Base-by-base conservation (phyloP, 2,797 vertebrate genomes). In the Pseudocheirus occidentalis region DNA sequence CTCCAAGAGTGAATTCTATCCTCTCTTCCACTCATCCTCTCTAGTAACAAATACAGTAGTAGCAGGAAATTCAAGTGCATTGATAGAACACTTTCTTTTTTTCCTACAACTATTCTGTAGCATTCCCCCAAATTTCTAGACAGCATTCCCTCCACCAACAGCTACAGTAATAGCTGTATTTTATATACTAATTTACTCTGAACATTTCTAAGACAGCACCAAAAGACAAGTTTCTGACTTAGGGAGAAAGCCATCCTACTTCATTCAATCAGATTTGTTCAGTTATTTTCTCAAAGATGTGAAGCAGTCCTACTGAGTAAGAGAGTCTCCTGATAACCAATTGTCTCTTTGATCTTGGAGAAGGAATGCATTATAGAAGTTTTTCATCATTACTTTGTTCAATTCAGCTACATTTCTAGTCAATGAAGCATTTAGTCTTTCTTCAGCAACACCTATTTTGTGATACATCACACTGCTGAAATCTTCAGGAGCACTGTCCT, bases 221-320 rank as follows among this genome's bases (percentile, higher is more conserved):
- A 95, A 92, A 53, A 87, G 55, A 24, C 56, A 90, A 66, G 57
- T 31, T 90, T 66, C 91, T 81, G 92, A 94, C 93, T 95, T 50
- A 66, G 10, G 55, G 93, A 81, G 0, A 73, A 94, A 92, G n/a
- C 13, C 90, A 2, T 40, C 95, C 34, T 55, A 93, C n/a, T 96
- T 94, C 56, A 62, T 96, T 94, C 56, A 62, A 90, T 95, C 52
- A 95, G 92, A 50, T 93, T 93, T 58, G 54, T 90, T 93, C 93
- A 55, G 95, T 91, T 96, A 95, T 90, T 95, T 96, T 93, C 57
- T 94, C 50, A 31, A 66, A 73, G 57, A 90, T 62, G 59, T 81
- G 55, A 96, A 97, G 95, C 6, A 91, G 46, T n/a, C 28, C 28
- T 55, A 54, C 18, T 92, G 50, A 92, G 87, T 59, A 96, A 73